A percentile compares a stretch with the other conserved stretches of the same genome.
These are phyloP conservation scores for Drosophila teissieri DNA, from an alignment of 1,140 invertebrate genomes.

Conservation along the genomic window DNA sequence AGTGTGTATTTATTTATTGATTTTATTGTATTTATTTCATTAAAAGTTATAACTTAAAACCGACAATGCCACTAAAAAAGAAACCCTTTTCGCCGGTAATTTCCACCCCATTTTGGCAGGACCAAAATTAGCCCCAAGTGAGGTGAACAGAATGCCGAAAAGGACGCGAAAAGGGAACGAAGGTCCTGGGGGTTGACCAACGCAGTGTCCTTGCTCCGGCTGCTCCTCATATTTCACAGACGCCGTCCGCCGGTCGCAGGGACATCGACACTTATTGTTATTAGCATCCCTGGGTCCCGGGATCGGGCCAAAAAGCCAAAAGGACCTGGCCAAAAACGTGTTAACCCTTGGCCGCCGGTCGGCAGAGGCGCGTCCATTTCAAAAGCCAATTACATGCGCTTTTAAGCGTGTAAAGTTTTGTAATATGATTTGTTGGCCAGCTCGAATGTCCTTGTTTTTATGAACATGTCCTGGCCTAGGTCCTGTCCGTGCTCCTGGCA, in stretches of 20 bases:
- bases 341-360: slow-evolving; percentile 61
- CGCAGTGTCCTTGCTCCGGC: slow-evolving; percentile 30
- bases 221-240: slow-evolving; percentile 76
- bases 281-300: slow-evolving; percentile 59
- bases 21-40: slow-evolving; percentile 1
- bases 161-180: slow-evolving; percentile 1
- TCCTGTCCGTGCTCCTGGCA: neutral
- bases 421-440: slow-evolving; percentile 75
- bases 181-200: slow-evolving; percentile 23
- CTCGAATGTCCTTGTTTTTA: slow-evolving; percentile 49
- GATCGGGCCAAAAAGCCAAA: slow-evolving; percentile 32
- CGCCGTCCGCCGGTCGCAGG: slow-evolving; percentile 43
- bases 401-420: slow-evolving; percentile 83
- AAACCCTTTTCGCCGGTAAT: slow-evolving; percentile 16
- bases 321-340: slow-evolving; percentile 59
- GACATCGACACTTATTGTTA: slow-evolving; percentile 81
- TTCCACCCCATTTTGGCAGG: slow-evolving; percentile 7
- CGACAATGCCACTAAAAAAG: neutral
- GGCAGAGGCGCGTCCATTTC: slow-evolving; percentile 56
- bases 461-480: slow-evolving; percentile 20
- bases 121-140: slow-evolving; percentile 45
- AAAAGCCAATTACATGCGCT: slow-evolving; percentile 83
- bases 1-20: neutral
- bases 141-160: slow-evolving; percentile 24
- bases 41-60: slow-evolving; percentile 5